phyloP scores from a whole-genome alignment of 2,797 vertebrate genomes.

The Sebastes minor region DNA sequence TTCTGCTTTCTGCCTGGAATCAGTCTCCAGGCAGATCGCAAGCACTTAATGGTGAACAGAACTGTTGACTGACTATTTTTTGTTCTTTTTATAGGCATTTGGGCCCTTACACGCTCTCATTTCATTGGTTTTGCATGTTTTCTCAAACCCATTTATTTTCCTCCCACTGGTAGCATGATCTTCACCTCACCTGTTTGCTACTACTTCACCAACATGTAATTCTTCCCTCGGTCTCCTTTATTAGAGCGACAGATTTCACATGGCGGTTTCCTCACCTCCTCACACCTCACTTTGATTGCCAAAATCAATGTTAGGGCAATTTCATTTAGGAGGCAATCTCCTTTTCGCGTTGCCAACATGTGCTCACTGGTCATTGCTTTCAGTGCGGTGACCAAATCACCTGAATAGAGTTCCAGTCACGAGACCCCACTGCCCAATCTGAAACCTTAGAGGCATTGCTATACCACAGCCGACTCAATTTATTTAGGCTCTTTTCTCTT shows the following conservation, averaged over 20 bases:
- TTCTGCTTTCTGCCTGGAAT: neutral
- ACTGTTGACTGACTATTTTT: conserved; percentile 51
- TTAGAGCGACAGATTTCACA: conserved; percentile 30
- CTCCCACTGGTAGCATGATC: conserved; percentile 36
- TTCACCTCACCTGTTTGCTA: conserved; percentile 37
- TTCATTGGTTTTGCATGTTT: conserved; percentile 62
- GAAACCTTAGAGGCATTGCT: conserved; percentile 49
- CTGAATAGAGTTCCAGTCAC: conserved; percentile 39
- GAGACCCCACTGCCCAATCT: conserved; percentile 30
- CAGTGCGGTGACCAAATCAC: conserved; percentile 37
- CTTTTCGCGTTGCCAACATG: conserved; percentile 27
- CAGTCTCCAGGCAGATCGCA: neutral
- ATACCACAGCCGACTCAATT: conserved; percentile 36
- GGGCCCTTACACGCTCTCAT: conserved; percentile 15
- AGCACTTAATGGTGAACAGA: neutral
- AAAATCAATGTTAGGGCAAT: conserved; percentile 22
- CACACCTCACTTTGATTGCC: conserved; percentile 45
- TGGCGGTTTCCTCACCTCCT: conserved; percentile 36
- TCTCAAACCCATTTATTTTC: conserved; percentile 36
- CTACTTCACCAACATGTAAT: conserved; percentile 19
- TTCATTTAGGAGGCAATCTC: conserved; percentile 33
- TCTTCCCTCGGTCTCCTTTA: conserved; percentile 14
- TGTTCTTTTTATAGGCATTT: conserved; percentile 54
- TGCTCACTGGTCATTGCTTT: conserved; percentile 45
- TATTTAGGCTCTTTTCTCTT: conserved; percentile 53